Conservation (phyloP, 1,140 invertebrate species). For the Brachionus rubens region DNA sequence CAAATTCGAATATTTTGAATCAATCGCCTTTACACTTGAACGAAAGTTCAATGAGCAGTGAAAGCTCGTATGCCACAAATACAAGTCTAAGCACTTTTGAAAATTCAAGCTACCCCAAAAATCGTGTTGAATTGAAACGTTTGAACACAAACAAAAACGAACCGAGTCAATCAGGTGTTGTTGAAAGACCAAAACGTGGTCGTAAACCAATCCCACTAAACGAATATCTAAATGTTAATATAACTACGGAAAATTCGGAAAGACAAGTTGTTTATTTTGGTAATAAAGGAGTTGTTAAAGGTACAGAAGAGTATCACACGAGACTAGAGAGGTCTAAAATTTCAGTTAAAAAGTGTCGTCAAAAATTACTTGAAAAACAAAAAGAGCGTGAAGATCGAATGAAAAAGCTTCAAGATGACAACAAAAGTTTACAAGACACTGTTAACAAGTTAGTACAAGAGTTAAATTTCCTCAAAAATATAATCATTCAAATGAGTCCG, state of each 20-base stretch:
- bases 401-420: constrained; percentile 82
- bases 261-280: constrained; percentile 50
- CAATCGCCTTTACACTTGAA: neutral
- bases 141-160: neutral
- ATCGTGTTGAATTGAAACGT: neutral
- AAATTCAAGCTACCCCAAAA: neutral
- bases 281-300: constrained; percentile 76
- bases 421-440: constrained; percentile 83
- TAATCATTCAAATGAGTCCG: constrained; percentile 71
- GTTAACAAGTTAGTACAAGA: constrained; percentile 88
- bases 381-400: constrained; percentile 89
- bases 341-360: constrained; percentile 87
- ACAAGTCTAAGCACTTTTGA: neutral
- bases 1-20: constrained; percentile 8
- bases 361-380: constrained; percentile 90
- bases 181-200: constrained; percentile 29
- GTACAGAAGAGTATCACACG: constrained; percentile 83
- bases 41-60: constrained; percentile 15
- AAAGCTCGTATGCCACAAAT: neutral
- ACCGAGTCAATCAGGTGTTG: neutral
- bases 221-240: constrained; percentile 8
- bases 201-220: constrained; percentile 9
- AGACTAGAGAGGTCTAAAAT: constrained; percentile 86
- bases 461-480: constrained; percentile 75
- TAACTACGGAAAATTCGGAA: constrained; percentile 10